Percentiles rank a stretch among this genome's conserved stretches.
These are phyloP conservation scores for Sinosuthora webbiana DNA, from an alignment of 2,113 vertebrate genomes.

Conservation along the genomic window DNA sequence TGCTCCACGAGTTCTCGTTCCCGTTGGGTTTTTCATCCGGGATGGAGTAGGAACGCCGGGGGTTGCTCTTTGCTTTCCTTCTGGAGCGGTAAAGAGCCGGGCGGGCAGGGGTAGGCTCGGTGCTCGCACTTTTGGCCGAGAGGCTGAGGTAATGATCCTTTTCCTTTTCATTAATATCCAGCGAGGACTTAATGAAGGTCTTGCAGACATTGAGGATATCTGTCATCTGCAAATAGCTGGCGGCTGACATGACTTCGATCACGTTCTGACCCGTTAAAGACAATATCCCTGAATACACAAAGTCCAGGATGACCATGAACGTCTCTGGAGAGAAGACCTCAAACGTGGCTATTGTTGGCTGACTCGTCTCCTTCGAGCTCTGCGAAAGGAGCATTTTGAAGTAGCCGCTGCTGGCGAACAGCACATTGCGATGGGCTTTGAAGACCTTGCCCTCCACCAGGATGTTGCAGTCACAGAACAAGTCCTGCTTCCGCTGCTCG, in stretches of 20 bases:
- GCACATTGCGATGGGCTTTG: constrained; percentile 89
- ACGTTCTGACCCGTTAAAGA: constrained; percentile 90
- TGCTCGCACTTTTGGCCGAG: constrained; percentile 75
- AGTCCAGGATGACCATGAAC: constrained; percentile 93
- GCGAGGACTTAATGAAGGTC: constrained; percentile 93
- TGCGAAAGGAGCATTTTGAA: constrained; percentile 91
- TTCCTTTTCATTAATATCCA: constrained; percentile 88
- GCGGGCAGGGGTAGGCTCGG: constrained; percentile 42
- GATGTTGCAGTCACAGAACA: constrained; percentile 91
- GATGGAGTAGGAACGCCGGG: constrained; percentile 22
- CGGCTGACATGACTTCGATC: constrained; percentile 97
- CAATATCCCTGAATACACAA: constrained; percentile 91
- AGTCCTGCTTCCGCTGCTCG: constrained; percentile 86
- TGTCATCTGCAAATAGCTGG: constrained; percentile 98
- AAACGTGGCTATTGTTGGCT: constrained; percentile 85
- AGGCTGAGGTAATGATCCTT: constrained; percentile 86
- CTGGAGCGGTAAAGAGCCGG: constrained; percentile 60
- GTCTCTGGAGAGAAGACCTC: constrained; percentile 93
- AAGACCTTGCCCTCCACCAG: constrained; percentile 89
- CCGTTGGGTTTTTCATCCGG: constrained; percentile 50
- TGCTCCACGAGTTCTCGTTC: constrained; percentile 65
- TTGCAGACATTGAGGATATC: constrained; percentile 94
- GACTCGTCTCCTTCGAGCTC: constrained; percentile 75
- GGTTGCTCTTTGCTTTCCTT: constrained; percentile 71
- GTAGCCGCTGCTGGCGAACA: constrained; percentile 91